phyloP scores from a whole-genome alignment of 2,797 vertebrate genomes.

The Steatocranus sp. region DNA sequence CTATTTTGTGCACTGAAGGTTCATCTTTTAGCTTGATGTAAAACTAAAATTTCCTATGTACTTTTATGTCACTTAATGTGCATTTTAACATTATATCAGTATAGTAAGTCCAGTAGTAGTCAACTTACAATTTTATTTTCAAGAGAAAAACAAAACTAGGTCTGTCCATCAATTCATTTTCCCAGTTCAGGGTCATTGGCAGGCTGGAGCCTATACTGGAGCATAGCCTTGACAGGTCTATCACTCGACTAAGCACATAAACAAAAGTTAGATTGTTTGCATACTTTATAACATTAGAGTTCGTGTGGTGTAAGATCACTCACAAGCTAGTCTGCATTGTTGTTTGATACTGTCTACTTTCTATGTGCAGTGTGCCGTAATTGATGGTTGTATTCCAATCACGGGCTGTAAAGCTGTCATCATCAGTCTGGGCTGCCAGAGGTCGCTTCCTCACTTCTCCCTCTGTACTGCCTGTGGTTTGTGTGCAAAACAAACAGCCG shows the following conservation, averaged over 20 bases:
- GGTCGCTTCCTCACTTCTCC: slow-evolving; percentile 40
- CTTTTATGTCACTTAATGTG: not conserved
- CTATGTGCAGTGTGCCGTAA: slow-evolving; percentile 23
- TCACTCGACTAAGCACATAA: not conserved
- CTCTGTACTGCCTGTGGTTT: slow-evolving; percentile 19
- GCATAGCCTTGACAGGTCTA: not conserved
- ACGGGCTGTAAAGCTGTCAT: slow-evolving; percentile 60
- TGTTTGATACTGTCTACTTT: slow-evolving; percentile 31
- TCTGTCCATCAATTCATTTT: not conserved
- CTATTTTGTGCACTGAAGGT: not conserved
- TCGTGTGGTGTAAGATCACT: not conserved
- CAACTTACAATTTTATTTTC: not conserved
- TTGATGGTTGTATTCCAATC: slow-evolving; percentile 58
- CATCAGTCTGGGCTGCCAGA: slow-evolving; percentile 41
- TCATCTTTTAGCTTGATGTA: not conserved
- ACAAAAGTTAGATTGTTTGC: not conserved
- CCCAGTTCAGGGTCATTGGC: not conserved
- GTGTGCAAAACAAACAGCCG: slow-evolving; percentile 61
- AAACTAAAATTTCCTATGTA: not conserved
- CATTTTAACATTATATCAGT: not conserved
- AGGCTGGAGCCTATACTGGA: not conserved
- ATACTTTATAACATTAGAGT: not conserved
- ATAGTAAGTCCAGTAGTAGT: not conserved
- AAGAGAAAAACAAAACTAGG: not conserved
- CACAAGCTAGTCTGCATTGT: not conserved